Evolutionary conservation across 2,113 vertebrate species (phyloP), one percentile per base, ranked within the genome.

Genomic region (Capricornis sumatraensis): DNA sequence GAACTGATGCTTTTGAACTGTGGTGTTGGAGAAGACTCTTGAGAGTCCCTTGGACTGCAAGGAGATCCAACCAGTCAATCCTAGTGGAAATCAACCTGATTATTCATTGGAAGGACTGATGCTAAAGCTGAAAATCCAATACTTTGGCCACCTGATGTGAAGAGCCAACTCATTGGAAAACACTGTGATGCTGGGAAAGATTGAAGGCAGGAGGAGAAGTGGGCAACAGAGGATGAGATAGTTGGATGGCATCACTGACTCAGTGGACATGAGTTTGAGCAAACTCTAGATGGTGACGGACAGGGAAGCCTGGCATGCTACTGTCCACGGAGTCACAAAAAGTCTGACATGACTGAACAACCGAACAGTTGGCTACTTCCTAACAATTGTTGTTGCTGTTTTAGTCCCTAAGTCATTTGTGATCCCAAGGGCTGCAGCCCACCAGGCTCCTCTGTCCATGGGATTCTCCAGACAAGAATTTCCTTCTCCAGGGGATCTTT

Each of bases 271-370:
- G 64, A 36, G 9, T 71, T 0, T 71, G n/a, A 71, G 64, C 17
- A 21, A 36, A 71, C 17, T 71, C 64, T n/a, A 21, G 64, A 71
- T 71, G 64, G 9, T 36, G n/a, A 36, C 0, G 4, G n/a, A 71
- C n/a, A 71, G 9, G 64, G 64, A 71, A 36, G 9, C 64, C 64
- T 71, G 64, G 64, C n/a, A 71, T 71, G 64, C n/a, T 71, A 17
- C n/a, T 11, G 17, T 11, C n/a, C 64, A 71, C 0, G 1, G 17
- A 71, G 64, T 71, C 64, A 10, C 64, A 36, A 21, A 64, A 36
- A 36, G 9, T 71, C 0, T 0, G n/a, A 71, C n/a, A 36, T 0
- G 0, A 36, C 64, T 67, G 64, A 67, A 67, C 0, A 0, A 36
- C 64, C 2, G 1, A 71, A 71, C 17, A 21, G 5, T 1, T 71